Base-by-base conservation (phyloP, 2,113 vertebrate genomes). In the Myotis davidii region DNA sequence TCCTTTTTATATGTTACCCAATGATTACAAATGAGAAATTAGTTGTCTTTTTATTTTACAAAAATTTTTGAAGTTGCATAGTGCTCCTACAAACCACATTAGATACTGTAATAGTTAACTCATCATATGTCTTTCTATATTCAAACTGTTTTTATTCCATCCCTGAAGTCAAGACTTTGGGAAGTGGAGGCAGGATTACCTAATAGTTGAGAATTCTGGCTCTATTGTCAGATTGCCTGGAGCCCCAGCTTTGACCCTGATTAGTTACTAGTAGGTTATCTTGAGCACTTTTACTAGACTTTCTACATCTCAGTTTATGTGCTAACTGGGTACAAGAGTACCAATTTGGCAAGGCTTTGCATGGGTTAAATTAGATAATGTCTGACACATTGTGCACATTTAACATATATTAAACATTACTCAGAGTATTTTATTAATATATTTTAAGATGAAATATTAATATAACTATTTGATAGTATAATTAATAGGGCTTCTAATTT, bases 371-470 rank as follows among this genome's bases (percentile, higher is more conserved):
- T 50, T 39, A 72, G 39, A 79, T 17, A 85, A 92, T 27, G 11
- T 79, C 59, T 82, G 52, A 32, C 42, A 79, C 23, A 56, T 1
- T 1, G 6, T 69, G 2, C 5, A 56, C 8, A 76, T 78, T 96
- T 42, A 74, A 91, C 9, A 37, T 64, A 91, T 29, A 14, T 45
- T 74, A 72, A 84, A 79, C 18, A 37, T 79, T 14, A 42, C n/a
- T n/a, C 76, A 32, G 45, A 45, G 42, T 61, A 52, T 56, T 67
- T 69, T 84, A 90, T 72, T 54, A 61, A 56, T 20, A 65, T 23
- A 69, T 67, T 92, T 87, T 17, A 92, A 92, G 39, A 78, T 45
- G 20, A 94, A 87, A 96, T 88, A 39, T 76, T 90, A 85, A 59
- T 79, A 65, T 67, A 76, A 72, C 34, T 65, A 65, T 45, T 90